A percentile compares a stretch with the other conserved stretches of the same genome.
Conservation (phyloP, 2,888 invertebrate genomes). For the Xestia sexstrigata region DNA sequence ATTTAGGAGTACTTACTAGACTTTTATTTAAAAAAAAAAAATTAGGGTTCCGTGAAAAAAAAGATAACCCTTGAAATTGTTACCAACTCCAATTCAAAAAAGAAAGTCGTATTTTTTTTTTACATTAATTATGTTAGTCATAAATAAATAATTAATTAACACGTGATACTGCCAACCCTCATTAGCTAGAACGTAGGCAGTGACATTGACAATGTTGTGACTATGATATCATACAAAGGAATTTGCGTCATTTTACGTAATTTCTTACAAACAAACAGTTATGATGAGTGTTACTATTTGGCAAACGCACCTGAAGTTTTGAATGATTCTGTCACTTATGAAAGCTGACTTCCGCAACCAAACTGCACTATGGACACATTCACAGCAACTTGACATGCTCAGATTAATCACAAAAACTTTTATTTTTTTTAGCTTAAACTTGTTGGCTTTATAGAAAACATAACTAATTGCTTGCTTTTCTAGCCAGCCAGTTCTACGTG, state of each 20-base stretch:
- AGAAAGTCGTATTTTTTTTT: no score
- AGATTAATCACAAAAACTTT: neutral
- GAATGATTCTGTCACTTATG: constrained; percentile 42
- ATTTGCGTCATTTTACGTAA: constrained; percentile 46
- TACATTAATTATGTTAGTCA: no score
- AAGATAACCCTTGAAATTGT: no score
- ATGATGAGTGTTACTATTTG: constrained; percentile 37
- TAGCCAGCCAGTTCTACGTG: constrained; percentile 7
- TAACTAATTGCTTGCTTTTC: constrained; percentile 18
- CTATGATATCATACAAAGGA: constrained; percentile 59
- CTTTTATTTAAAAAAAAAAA: no score
- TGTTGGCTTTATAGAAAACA: constrained; percentile 4
- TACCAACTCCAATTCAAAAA: no score
- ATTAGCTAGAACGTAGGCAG: constrained; percentile 59
- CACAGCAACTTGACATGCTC: constrained; percentile 36
- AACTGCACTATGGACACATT: constrained; percentile 24
- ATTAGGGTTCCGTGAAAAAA: no score
- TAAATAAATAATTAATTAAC: constrained; percentile 28
- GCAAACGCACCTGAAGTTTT: constrained; percentile 36
- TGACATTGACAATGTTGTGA: constrained; percentile 66
- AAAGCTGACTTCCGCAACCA: constrained; percentile 32
- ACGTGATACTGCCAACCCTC: constrained; percentile 54
- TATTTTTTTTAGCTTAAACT: neutral
- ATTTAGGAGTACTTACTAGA: no score
- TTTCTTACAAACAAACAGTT: constrained; percentile 40